A percentile compares a stretch with the other conserved stretches of the same genome.
These are phyloP conservation scores for Aplocera efformata DNA, from an alignment of 2,888 invertebrate species.

Conservation along the genomic window DNA sequence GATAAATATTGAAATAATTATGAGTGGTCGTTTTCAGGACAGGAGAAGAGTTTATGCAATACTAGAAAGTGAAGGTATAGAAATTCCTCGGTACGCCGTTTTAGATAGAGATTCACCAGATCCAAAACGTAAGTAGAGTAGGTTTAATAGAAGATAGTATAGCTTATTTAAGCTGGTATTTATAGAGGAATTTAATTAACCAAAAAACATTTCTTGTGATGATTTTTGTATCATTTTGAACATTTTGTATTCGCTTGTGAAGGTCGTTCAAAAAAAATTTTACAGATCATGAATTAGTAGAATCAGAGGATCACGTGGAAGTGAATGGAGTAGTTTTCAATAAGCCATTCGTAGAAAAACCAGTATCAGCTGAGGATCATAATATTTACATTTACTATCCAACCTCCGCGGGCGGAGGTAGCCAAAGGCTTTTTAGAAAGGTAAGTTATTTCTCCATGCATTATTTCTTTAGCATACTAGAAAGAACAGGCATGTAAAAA, in stretches of 20 bases:
- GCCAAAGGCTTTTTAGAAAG: constrained; percentile 98
- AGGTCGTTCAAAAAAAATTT: too few relatives aligned
- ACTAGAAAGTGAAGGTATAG: constrained; percentile 95
- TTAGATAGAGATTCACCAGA: constrained; percentile 95
- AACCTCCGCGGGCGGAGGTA: constrained; percentile 98
- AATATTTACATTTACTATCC: constrained; percentile 99
- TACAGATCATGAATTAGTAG: constrained; percentile 92
- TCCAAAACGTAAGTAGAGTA: constrained; percentile 87
- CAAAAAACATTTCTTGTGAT: not conserved
- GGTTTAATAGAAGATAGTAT: constrained; percentile 1
- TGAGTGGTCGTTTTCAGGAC: constrained; percentile 80
- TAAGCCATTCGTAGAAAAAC: constrained; percentile 99
- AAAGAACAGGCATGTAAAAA: too few relatives aligned
- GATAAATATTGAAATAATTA: too few relatives aligned
- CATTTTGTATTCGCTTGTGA: constrained; percentile 5
- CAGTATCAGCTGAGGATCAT: constrained; percentile 99
- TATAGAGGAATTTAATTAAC: not conserved
- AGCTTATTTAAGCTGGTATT: not conserved
- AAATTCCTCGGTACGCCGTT: constrained; percentile 98
- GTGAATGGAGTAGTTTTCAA: constrained; percentile 97
- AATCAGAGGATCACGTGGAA: constrained; percentile 98
- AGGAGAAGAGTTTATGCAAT: constrained; percentile 97
- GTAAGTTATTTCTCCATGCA: constrained; percentile 2
- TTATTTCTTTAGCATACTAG: too few relatives aligned
- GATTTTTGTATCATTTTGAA: not conserved